These are phyloP conservation scores for Phrynocephalus guinanensis DNA, from an alignment of 2,797 vertebrate species.

Conservation along the genomic window DNA sequence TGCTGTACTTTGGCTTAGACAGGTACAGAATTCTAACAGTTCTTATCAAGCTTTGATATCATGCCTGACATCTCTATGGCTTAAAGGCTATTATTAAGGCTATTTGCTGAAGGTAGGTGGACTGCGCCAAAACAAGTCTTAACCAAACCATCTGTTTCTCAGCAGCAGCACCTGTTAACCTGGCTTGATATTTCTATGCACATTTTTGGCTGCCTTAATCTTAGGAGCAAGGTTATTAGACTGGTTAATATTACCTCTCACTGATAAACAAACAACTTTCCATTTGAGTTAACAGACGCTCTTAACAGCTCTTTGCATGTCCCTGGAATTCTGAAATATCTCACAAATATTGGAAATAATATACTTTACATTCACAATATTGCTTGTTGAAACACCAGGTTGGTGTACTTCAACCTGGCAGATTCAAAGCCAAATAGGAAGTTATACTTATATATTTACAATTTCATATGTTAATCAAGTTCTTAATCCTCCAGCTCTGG, in stretches of 20 bases:
- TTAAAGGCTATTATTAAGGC: slow-evolving; percentile 16
- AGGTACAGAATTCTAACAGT: slow-evolving; percentile 29
- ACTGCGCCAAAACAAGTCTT: slow-evolving; percentile 17
- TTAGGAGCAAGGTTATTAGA: slow-evolving; percentile 10
- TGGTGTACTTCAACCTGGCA: neutral
- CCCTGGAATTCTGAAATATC: slow-evolving; percentile 35
- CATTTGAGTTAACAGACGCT: slow-evolving; percentile 25
- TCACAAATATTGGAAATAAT: slow-evolving; percentile 32
- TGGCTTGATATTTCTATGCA: neutral
- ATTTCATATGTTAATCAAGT: slow-evolving; percentile 35
- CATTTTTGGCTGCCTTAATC: slow-evolving; percentile 24
- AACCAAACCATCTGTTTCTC: neutral
- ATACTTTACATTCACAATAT: neutral
- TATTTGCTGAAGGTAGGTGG: neutral
- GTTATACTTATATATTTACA: slow-evolving; percentile 18
- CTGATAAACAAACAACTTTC: slow-evolving; percentile 22
- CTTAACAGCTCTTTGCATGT: slow-evolving; percentile 28
- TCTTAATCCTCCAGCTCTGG: slow-evolving; percentile 43
- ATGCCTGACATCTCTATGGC: neutral
- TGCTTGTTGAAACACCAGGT: neutral
- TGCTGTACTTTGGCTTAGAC: neutral
- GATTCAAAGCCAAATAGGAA: slow-evolving; percentile 36
- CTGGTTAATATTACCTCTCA: neutral
- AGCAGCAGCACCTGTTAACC: neutral
- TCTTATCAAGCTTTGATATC: slow-evolving; percentile 3